Evolutionary conservation across 2,113 vertebrate species (phyloP).

Genomic region (Percopsis transmontana): DNA sequence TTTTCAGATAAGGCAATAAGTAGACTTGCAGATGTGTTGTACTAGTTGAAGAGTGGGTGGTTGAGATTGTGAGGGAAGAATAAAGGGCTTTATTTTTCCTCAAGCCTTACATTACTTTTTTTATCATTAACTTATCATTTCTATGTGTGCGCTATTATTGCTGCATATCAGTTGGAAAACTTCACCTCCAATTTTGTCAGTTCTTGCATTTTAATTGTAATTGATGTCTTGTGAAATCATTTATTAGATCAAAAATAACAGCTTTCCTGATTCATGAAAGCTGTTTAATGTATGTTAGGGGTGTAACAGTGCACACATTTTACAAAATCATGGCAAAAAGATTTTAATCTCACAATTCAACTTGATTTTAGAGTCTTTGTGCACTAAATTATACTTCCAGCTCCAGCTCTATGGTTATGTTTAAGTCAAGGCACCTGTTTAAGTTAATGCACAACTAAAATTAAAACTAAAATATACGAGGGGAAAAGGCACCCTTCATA

Average conservation of each 20-base stretch:
- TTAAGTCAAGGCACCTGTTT: too few species aligned
- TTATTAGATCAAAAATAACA: neutral
- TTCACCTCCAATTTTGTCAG: neutral
- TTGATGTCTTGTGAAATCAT: too few species aligned
- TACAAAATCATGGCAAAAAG: neutral
- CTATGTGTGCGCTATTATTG: neutral
- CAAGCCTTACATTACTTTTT: neutral
- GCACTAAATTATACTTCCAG: constrained; percentile 18
- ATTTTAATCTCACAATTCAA: too few species aligned
- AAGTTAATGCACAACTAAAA: too few species aligned
- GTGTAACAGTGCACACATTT: neutral
- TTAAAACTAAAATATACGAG: too few species aligned
- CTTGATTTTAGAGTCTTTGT: too few species aligned
- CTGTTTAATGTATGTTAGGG: neutral
- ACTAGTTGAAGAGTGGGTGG: constrained; percentile 2
- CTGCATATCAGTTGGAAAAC: neutral
- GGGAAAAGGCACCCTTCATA: too few species aligned
- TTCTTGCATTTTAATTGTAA: neutral
- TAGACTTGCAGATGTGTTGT: constrained; percentile 20
- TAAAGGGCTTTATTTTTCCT: constrained; percentile 3
- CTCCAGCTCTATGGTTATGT: too few species aligned
- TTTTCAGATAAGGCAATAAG: constrained; percentile 10
- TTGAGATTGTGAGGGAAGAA: neutral
- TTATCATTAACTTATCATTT: neutral
- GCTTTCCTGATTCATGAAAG: neutral